These are phyloP conservation scores for Dendropsophus ebraccatus DNA, from an alignment of 2,113 vertebrate genomes.

Conservation along the genomic window DNA sequence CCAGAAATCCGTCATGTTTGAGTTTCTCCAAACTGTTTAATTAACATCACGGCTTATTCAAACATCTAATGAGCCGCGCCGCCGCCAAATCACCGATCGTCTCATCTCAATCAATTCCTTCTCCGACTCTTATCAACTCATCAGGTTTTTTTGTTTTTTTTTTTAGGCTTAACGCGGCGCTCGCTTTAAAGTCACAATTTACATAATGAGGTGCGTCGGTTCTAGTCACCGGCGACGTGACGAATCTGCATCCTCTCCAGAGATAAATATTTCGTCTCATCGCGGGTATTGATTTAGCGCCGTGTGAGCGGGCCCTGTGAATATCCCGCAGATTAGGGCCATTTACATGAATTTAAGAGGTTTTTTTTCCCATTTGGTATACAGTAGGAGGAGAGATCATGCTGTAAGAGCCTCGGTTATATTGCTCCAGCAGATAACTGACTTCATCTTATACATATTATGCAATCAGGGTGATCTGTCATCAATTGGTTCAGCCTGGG, in stretches of 20 bases:
- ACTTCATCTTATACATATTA: neutral
- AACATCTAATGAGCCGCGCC: conserved; percentile 72
- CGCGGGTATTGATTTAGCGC: neutral
- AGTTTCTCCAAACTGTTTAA: conserved; percentile 75
- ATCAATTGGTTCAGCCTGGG: neutral
- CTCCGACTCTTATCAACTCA: conserved; percentile 30
- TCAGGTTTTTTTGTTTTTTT: neutral
- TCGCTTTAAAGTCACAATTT: conserved; percentile 51
- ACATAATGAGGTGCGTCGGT: conserved; percentile 31
- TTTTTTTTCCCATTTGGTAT: neutral
- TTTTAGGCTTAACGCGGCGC: conserved; percentile 38
- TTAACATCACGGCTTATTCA: conserved; percentile 77
- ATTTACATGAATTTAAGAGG: neutral
- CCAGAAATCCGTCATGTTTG: conserved; percentile 66
- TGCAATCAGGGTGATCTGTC: neutral
- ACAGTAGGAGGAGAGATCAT: neutral
- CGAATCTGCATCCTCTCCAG: neutral
- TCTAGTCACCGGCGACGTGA: neutral
- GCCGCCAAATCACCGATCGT: conserved; percentile 47
- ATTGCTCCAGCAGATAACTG: too few species aligned
- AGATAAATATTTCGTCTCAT: conserved; percentile 2
- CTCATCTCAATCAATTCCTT: conserved; percentile 33
- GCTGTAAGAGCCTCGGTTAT: neutral
- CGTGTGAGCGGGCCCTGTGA: neutral
- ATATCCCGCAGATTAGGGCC: neutral